These are phyloP conservation scores for Berghia stephanieae DNA, from an alignment of 1,140 invertebrate genomes.

Conservation along the genomic window DNA sequence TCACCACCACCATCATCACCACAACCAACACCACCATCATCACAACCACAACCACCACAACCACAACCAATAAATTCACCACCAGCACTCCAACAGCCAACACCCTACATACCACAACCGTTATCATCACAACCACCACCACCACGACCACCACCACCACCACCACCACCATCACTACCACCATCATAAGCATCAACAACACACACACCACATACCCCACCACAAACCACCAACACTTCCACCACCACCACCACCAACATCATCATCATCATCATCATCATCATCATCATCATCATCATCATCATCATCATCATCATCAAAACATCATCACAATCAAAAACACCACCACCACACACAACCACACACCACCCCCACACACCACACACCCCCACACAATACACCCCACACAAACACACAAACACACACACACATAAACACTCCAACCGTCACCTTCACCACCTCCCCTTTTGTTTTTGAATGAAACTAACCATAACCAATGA, in stretches of 20 bases:
- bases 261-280: conserved; percentile 31
- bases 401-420: too few relatives aligned
- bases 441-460: too few relatives aligned
- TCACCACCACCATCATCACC: conserved; percentile 2
- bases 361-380: too few relatives aligned
- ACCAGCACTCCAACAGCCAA: background rate
- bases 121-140: background rate
- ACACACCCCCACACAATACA: too few relatives aligned
- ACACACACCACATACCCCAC: too few relatives aligned
- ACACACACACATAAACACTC: too few relatives aligned
- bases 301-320: conserved; percentile 33
- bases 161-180: conserved; percentile 1
- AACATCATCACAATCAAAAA: background rate
- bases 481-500: too few relatives aligned
- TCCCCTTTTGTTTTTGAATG: too few relatives aligned
- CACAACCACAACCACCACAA: background rate
- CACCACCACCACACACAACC: too few relatives aligned
- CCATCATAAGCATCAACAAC: conserved; percentile 2
- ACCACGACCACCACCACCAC: background rate
- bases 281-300: conserved; percentile 31
- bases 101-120: background rate
- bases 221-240: background rate
- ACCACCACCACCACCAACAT: background rate
- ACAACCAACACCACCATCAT: too few relatives aligned
- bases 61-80: background rate